Conservation (phyloP, 2,113 vertebrate genomes). For the Pyrgilauda ruficollis region DNA sequence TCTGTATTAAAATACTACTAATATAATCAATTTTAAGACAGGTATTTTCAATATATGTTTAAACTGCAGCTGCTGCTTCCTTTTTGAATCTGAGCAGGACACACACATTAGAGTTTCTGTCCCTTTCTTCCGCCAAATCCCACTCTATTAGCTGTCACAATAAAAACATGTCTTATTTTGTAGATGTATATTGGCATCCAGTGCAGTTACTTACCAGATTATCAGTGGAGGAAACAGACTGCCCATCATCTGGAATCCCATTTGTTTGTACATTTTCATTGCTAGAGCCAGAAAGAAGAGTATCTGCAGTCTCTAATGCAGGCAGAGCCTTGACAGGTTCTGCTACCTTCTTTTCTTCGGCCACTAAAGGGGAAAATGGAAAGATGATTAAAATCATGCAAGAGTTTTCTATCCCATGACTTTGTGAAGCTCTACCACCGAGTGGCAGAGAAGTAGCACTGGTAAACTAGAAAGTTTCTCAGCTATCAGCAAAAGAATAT, state of each 20-base stretch:
- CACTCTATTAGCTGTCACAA: background rate
- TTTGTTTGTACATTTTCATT: slow-evolving; percentile 85
- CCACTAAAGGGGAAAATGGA: slow-evolving; percentile 61
- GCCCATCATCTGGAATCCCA: slow-evolving; percentile 89
- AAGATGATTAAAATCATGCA: background rate
- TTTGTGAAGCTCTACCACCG: background rate
- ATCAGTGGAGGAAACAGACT: slow-evolving; percentile 90
- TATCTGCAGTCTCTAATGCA: slow-evolving; percentile 56
- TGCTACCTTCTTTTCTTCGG: slow-evolving; percentile 61
- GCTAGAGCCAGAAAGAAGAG: slow-evolving; percentile 51
- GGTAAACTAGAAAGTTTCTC: background rate
- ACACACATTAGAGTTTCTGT: background rate
- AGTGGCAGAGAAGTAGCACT: background rate
- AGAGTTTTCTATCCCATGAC: background rate
- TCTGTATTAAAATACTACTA: background rate
- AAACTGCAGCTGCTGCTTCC: background rate
- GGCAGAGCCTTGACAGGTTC: slow-evolving; percentile 21
- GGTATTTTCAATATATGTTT: background rate
- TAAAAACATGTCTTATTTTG: background rate
- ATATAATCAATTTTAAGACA: background rate
- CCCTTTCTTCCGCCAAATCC: background rate
- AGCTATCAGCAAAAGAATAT: background rate
- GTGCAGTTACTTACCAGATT: slow-evolving; percentile 81
- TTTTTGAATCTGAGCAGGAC: background rate
- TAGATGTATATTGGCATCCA: background rate